phyloP scores from a whole-genome alignment of 2,797 vertebrate species.

The Loris lydekkerianus region DNA sequence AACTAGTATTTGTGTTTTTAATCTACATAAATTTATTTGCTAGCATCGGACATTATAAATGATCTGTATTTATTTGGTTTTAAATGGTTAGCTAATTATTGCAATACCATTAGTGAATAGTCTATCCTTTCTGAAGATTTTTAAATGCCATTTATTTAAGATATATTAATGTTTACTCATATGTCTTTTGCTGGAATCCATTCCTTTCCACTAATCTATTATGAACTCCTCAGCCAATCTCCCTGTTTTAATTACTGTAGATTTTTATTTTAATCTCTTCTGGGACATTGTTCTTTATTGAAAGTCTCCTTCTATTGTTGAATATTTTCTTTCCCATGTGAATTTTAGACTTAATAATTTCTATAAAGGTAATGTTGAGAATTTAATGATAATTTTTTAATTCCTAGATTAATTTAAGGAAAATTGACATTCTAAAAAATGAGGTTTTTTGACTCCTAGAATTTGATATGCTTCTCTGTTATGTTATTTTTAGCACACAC shows the following conservation, averaged over 20 bases:
- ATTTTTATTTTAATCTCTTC: not conserved
- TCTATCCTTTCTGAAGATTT: not conserved
- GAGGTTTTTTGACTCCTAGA: not conserved
- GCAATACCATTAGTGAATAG: not conserved
- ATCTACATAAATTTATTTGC: not conserved
- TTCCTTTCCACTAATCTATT: not conserved
- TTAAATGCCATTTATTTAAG: conserved; percentile 35
- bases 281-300: not conserved
- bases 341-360: not conserved
- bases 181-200: not conserved
- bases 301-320: not conserved
- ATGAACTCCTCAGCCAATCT: not conserved
- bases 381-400: not conserved
- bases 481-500: not conserved
- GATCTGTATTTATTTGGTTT: conserved; percentile 17
- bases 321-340: not conserved
- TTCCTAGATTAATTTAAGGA: conserved; percentile 11
- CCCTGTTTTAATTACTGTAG: not conserved
- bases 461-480: not conserved
- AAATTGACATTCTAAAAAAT: not conserved
- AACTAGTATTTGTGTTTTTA: not conserved
- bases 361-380: not conserved
- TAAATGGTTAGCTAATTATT: not conserved
- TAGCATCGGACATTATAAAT: not conserved
- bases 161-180: conserved; percentile 3